These are phyloP conservation scores for Paramormyrops kingsleyae DNA, from an alignment of 2,113 vertebrate genomes.

Conservation along the genomic window DNA sequence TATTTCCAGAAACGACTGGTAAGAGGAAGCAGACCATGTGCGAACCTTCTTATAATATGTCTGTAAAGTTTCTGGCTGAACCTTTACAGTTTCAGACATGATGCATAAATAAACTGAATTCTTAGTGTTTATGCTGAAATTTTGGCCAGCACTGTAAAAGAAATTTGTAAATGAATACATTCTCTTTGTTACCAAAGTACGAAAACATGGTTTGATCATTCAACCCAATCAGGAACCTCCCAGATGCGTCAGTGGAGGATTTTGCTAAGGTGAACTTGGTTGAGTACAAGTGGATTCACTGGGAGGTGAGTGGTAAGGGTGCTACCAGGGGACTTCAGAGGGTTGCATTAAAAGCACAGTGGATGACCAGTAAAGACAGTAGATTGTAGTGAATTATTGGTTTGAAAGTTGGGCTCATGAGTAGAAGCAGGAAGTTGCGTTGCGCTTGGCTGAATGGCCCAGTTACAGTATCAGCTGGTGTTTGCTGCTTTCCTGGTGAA, in stretches of 20 bases:
- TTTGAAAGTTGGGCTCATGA: not conserved
- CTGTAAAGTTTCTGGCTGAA: not conserved
- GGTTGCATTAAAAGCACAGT: not conserved
- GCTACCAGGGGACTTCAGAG: not conserved
- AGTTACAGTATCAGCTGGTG: not conserved
- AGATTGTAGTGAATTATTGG: not conserved
- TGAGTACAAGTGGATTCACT: conserved; percentile 87
- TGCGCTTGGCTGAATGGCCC: not conserved
- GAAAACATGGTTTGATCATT: not conserved
- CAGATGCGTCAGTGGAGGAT: conserved; percentile 72
- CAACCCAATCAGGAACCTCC: conserved; percentile 68
- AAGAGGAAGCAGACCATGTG: not conserved
- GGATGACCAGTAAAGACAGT: not conserved
- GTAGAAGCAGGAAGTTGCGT: not conserved
- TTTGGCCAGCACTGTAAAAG: not conserved
- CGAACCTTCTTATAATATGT: not conserved
- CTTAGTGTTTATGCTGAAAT: not conserved
- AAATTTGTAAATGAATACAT: not conserved
- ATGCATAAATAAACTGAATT: not conserved
- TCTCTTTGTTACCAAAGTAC: not conserved
- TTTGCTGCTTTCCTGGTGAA: not conserved
- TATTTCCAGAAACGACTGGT: not conserved
- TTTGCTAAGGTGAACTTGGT: conserved; percentile 74
- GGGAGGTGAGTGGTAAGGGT: conserved; percentile 69
- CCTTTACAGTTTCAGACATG: not conserved